phyloP scores from a whole-genome alignment of 2,797 vertebrate genomes.

The Crenuchus spilurus region DNA sequence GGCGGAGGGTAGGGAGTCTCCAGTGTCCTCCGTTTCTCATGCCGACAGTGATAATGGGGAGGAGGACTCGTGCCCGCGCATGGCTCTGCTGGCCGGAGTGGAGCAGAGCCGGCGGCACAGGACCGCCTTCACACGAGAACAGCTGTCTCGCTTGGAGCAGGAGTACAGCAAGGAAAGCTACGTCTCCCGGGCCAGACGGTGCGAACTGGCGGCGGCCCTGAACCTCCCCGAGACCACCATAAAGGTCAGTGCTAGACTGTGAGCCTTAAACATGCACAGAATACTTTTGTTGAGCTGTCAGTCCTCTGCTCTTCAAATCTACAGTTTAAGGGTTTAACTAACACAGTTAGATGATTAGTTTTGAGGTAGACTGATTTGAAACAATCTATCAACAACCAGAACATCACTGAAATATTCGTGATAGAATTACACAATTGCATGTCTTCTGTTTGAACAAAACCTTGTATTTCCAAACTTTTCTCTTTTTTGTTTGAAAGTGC shows the following conservation, averaged over 20 bases:
- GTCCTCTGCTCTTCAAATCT: too few relatives aligned
- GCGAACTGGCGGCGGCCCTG: slow-evolving; percentile 72
- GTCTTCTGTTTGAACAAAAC: too few relatives aligned
- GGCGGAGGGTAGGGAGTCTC: slow-evolving; percentile 69
- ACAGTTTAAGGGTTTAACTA: too few relatives aligned
- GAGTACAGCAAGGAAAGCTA: slow-evolving; percentile 79
- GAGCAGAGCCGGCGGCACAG: slow-evolving; percentile 78
- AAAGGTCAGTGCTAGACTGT: slow-evolving; percentile 62
- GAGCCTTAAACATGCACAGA: too few relatives aligned
- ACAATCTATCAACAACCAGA: too few relatives aligned
- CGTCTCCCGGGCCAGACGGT: slow-evolving; percentile 73
- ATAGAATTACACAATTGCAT: too few relatives aligned
- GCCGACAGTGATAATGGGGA: slow-evolving; percentile 50
- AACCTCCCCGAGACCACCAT: slow-evolving; percentile 72
- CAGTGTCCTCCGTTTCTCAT: slow-evolving; percentile 55
- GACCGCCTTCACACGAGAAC: slow-evolving; percentile 79
- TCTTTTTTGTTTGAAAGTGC: too few relatives aligned
- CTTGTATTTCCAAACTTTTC: too few relatives aligned
- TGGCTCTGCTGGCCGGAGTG: slow-evolving; percentile 56
- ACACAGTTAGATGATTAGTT: too few relatives aligned
- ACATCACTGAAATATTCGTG: too few relatives aligned
- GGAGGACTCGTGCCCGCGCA: slow-evolving; percentile 65
- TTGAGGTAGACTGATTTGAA: too few relatives aligned
- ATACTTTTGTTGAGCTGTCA: too few relatives aligned
- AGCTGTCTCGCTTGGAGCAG: slow-evolving; percentile 77